phyloP scores from a whole-genome alignment of 2,797 vertebrate species.

The Sebastes minor region DNA sequence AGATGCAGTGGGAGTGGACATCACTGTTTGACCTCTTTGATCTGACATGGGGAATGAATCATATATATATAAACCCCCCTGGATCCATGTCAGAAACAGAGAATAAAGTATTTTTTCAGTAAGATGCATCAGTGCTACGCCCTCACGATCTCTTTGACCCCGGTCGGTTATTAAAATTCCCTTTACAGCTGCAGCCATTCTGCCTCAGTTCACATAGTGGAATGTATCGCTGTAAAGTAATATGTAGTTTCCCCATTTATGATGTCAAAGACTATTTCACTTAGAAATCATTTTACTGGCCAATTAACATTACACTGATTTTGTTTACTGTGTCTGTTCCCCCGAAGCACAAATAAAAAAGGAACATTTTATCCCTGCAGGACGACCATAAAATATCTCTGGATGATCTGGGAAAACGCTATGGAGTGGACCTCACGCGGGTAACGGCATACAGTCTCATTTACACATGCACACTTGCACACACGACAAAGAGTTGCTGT shows the following conservation, averaged over 20 bases:
- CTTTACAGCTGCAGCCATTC: neutral
- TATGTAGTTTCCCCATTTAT: neutral
- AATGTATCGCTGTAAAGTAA: neutral
- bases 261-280: neutral
- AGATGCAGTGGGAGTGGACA: conserved; percentile 6
- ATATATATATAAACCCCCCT: conserved; percentile 10
- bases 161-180: neutral
- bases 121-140: neutral
- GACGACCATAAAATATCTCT: conserved; percentile 90
- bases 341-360: neutral
- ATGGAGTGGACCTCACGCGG: conserved; percentile 87
- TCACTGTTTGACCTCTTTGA: conserved; percentile 32
- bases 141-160: neutral
- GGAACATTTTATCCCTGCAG: conserved; percentile 72
- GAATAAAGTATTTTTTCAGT: conserved; percentile 18
- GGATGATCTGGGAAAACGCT: conserved; percentile 89
- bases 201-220: neutral
- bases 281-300: neutral
- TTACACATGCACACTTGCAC: conserved; percentile 2
- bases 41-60: conserved; percentile 35
- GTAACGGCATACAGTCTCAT: conserved; percentile 73
- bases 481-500: conserved; percentile 19
- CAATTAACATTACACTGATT: neutral
- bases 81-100: conserved; percentile 1
- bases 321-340: neutral